Evolutionary conservation across 1,140 invertebrate genomes (phyloP).

Genomic region (Pseudomyrmex cubaensis): DNA sequence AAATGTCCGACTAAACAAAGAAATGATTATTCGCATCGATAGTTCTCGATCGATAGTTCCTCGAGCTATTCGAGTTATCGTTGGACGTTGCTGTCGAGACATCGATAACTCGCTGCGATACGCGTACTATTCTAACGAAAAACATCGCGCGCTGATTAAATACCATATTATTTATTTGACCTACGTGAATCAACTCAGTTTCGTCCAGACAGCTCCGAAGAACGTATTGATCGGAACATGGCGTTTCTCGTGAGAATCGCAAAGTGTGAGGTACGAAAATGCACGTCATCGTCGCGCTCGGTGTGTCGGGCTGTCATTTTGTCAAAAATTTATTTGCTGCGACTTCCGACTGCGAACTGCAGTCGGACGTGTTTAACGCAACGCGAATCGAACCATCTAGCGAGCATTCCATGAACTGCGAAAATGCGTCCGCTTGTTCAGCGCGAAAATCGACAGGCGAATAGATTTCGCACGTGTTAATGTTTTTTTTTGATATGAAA

Average conservation of each 20-base stretch:
- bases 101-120: conserved; percentile 15
- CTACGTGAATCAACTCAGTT: conserved; percentile 59
- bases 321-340: neutral
- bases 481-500: neutral
- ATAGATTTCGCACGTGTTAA: neutral
- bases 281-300: neutral
- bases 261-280: conserved; percentile 74
- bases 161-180: conserved; percentile 67
- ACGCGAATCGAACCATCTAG: conserved; percentile 65
- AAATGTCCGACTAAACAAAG: no score
- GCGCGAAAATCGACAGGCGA: conserved; percentile 39
- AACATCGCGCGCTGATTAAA: conserved; percentile 49
- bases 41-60: neutral
- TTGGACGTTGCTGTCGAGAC: neutral
- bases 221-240: conserved; percentile 71
- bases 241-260: conserved; percentile 73
- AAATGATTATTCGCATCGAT: neutral
- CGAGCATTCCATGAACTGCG: conserved; percentile 65
- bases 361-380: conserved; percentile 12
- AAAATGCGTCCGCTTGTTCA: conserved; percentile 24
- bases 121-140: conserved; percentile 30
- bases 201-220: conserved; percentile 25
- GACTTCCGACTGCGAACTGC: neutral
- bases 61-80: conserved; percentile 30
- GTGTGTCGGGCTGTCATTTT: neutral